Base-by-base conservation (phyloP, 2,113 vertebrate genomes). In the Abramis brama region DNA sequence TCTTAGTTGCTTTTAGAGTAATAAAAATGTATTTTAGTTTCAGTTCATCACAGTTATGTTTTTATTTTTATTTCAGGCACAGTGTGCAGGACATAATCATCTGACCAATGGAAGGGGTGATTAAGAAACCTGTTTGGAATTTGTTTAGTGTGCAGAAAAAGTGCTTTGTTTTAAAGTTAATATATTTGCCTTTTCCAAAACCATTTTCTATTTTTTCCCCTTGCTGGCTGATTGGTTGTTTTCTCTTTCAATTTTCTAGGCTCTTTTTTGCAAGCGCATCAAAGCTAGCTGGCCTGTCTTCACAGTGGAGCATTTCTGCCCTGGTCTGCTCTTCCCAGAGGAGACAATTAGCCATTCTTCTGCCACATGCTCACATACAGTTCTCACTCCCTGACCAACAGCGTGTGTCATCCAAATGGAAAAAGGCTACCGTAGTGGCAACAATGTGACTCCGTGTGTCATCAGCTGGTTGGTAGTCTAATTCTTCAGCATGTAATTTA, bases 271-370 rank as follows among this genome's bases (percentile, higher is more conserved):
- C 64, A 71, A 57, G 62, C 36, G 59, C 73, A 87, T 88, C 85
- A 87, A 81, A 88, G 68, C 55, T 82, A 57, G n/a, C 15, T 43
- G 17, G 62, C 36, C 43, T 33, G n/a, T 30, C 25, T 85, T 75
- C 59, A 39, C 64, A 76, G 43, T 77, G 25, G n/a, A 84, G 60
- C 47, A 30, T 85, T 84, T 75, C 47, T 77, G 27, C 83, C 76
- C 84, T 64, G 62, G 59, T 86, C 55, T 82, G 13, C 79, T 75
- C 43, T 60, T 88, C 84, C 83, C 80, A 80, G n/a, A 83, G 57
- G 88, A 85, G 50, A 59, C 71, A 90, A 88, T 88, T 89, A 87
- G 62, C 70, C 55, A 59, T 82, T 74, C 43, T 79, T 68, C 77
- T 66, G 39, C 66, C 66, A 39, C 86, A 85, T 82, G 76, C 87